phyloP scores from a whole-genome alignment of 2,888 invertebrate genomes.

The Archips crataeganus region DNA sequence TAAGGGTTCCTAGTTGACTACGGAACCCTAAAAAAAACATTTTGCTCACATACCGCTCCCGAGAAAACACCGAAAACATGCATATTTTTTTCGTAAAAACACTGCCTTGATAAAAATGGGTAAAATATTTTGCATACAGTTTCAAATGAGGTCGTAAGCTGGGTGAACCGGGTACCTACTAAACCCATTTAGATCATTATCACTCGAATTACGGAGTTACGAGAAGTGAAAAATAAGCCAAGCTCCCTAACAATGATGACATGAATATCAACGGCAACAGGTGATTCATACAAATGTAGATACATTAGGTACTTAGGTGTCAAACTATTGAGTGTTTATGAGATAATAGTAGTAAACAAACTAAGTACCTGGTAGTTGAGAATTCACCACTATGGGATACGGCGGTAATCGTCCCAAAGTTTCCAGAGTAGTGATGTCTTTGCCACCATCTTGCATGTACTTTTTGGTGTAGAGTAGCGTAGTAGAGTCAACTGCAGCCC shows the following conservation, averaged over 20 bases:
- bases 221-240: background rate
- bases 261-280: background rate
- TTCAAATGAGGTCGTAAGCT: background rate
- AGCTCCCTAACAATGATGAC: background rate
- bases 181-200: background rate
- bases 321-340: background rate
- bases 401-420: constrained; percentile 89
- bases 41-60: too few relatives aligned
- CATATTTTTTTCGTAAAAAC: too few relatives aligned
- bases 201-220: background rate
- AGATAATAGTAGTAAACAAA: background rate
- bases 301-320: background rate
- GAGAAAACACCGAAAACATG: too few relatives aligned
- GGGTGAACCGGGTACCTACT: background rate
- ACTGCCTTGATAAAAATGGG: too few relatives aligned
- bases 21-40: too few relatives aligned
- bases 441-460: constrained; percentile 84
- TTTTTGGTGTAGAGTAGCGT: constrained; percentile 83
- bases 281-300: background rate
- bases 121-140: background rate
- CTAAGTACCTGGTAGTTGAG: constrained; percentile 82
- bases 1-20: too few relatives aligned
- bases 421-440: constrained; percentile 84
- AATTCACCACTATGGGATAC: constrained; percentile 87
- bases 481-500: constrained; percentile 88